Evolutionary conservation across 2,113 vertebrate species (phyloP).

Genomic region (Tricholaema leucomelas): DNA sequence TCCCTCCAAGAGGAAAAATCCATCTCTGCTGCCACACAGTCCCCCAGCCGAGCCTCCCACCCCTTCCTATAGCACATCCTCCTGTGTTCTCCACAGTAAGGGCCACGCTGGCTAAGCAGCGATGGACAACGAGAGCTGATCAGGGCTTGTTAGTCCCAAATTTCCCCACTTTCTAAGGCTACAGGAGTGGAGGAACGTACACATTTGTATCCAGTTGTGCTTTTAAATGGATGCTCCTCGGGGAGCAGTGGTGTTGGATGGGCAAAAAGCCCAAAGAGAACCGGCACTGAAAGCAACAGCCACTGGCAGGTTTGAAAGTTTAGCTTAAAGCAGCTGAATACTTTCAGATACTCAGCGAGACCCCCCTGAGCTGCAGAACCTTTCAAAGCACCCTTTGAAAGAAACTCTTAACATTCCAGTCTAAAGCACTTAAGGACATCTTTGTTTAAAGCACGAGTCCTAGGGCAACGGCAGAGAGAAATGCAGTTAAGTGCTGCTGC

Average conservation of each 20-base stretch:
- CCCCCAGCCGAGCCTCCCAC: background rate
- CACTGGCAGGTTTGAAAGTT: background rate
- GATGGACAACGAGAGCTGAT: background rate
- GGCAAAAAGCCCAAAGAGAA: background rate
- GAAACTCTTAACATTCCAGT: background rate
- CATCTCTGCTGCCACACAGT: background rate
- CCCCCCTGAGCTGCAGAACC: slow-evolving; percentile 11
- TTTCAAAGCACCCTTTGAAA: slow-evolving; percentile 52
- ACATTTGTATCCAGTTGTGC: background rate
- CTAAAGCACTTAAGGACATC: slow-evolving; percentile 30
- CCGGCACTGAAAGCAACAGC: background rate
- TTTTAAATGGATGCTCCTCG: background rate
- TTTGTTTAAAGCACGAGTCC: background rate
- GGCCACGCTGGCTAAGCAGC: background rate
- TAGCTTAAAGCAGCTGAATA: background rate
- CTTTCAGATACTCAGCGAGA: background rate
- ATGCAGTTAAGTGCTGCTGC: slow-evolving; percentile 15
- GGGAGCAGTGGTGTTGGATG: background rate
- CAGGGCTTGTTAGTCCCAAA: background rate
- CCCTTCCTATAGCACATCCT: background rate
- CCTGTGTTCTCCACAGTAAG: background rate
- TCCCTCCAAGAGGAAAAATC: background rate
- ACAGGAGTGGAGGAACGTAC: background rate
- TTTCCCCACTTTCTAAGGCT: background rate
- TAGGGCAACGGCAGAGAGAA: background rate